Evolutionary conservation across 2,888 invertebrate species (phyloP), one percentile per base, ranked within the genome.

Genomic region (Drosophila niveifrons): DNA sequence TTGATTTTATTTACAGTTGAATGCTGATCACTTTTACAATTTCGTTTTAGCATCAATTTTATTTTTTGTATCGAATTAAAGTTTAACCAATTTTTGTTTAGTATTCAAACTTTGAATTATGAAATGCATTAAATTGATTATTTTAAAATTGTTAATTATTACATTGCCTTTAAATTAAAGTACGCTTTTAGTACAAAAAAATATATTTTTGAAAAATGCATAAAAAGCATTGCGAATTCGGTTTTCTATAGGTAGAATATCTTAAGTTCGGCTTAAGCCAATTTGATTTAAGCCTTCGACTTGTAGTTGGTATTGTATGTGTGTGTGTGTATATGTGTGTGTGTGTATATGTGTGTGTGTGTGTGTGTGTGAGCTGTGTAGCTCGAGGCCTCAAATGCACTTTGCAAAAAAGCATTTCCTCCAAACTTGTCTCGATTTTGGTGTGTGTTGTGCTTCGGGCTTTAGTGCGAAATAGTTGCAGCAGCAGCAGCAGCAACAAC

Each of bases 361-460:
- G 48, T 43, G 39, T 29, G 53, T 53, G 53, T 43, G 53, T 59
- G 41, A 55, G 31, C 31, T 17, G 55, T 72, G 51, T 73, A 55
- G 86, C 90, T 80, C 55, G 64, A 75, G 89, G 90, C 90, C 68
- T 72, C 78, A 89, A 90, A 89, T 90, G 89, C 90, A 90, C 90
- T 90, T 91, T 91, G 83, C 89, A 78, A 83, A 82, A 78, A 82
- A 75, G 78, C 88, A 87, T 77, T 90, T 87, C 78, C 80, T 80
- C 73, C 75, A 87, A 83, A 83, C 82, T 83, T 87, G 83, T 87
- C 87, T 84, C 87, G 82, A 84, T 83, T 86, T 87, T 84, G 47
- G 76, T 75, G 75, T 78, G 67, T 79, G 66, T 70, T 77, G 72
- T 53, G 78, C 75, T 75, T 75, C 78, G 58, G 78, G 82, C 82